A percentile compares a stretch with the other conserved stretches of the same genome.
Conservation (phyloP, 2,888 invertebrate species). For the Melieria omissa region DNA sequence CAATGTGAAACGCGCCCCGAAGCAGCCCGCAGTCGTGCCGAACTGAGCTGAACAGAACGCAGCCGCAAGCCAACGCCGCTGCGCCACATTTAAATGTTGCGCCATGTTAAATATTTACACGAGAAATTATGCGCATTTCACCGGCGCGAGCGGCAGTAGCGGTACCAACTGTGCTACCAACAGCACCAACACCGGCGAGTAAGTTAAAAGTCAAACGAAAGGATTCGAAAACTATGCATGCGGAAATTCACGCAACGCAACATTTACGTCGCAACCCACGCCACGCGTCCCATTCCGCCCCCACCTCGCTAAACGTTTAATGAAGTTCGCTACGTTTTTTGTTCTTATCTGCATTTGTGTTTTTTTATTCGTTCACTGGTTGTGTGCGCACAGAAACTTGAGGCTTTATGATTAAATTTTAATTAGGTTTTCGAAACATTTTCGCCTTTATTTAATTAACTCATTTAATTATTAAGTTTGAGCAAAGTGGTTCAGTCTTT, state of each 20-base stretch:
- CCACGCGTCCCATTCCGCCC: not conserved
- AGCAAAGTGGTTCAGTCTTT: no score
- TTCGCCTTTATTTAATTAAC: not conserved
- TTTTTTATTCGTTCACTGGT: not conserved
- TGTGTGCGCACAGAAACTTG: not conserved
- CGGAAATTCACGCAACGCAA: slow-evolving; percentile 35
- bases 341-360: no score
- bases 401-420: not conserved
- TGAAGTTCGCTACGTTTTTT: slow-evolving; percentile 19
- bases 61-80: slow-evolving; percentile 9
- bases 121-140: slow-evolving; percentile 29
- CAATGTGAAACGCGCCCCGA: slow-evolving; percentile 22
- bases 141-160: not conserved
- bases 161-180: not conserved
- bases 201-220: slow-evolving; percentile 25
- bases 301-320: slow-evolving; percentile 35
- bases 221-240: slow-evolving; percentile 36
- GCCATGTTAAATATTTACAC: slow-evolving; percentile 38
- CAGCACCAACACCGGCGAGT: not conserved
- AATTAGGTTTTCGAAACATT: not conserved
- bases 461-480: not conserved
- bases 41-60: not conserved
- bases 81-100: slow-evolving; percentile 37
- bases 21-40: not conserved
- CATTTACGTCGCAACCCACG: slow-evolving; percentile 2